Percentiles rank a stretch among this genome's conserved stretches.
These are phyloP conservation scores for Centropristis striata DNA, from an alignment of 2,113 vertebrate species.

Conservation along the genomic window DNA sequence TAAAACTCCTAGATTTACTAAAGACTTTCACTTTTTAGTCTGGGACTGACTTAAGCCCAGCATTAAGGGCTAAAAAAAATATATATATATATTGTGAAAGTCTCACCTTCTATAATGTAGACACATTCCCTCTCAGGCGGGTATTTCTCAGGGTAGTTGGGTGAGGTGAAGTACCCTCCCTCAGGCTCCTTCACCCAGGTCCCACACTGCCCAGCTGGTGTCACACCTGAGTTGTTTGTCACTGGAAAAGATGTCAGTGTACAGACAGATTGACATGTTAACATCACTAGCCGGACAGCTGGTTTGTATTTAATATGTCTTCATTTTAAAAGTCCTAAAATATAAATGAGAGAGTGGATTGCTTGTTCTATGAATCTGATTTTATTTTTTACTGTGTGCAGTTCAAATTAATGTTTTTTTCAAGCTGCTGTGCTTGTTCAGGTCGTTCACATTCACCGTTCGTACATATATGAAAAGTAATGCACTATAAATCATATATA, in stretches of 20 bases:
- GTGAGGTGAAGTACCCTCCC: constrained; percentile 96
- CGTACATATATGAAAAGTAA: no score
- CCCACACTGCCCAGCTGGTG: constrained; percentile 93
- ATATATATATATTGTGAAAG: no score
- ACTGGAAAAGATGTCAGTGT: constrained; percentile 77
- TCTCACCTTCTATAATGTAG: constrained; percentile 98
- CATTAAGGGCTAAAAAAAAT: neutral
- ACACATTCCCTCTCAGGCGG: constrained; percentile 95
- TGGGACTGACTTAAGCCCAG: no score
- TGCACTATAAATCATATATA: no score
- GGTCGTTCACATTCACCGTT: no score
- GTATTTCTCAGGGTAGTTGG: constrained; percentile 98
- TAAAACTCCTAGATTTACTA: no score
- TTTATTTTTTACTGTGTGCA: neutral
- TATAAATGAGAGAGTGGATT: neutral
- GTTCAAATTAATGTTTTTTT: no score
- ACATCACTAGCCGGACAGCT: neutral
- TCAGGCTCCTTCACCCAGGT: constrained; percentile 94
- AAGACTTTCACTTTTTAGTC: no score
- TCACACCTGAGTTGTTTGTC: constrained; percentile 92
- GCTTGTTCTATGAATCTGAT: neutral
- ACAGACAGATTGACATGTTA: neutral
- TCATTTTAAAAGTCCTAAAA: neutral
- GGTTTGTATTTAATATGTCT: neutral
- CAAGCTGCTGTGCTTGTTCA: no score